Evolutionary conservation across 92 coral and sea anemone genomes (phyloP), one percentile per base, ranked within the genome.

Genomic region (Blastomussa wellsi): DNA sequence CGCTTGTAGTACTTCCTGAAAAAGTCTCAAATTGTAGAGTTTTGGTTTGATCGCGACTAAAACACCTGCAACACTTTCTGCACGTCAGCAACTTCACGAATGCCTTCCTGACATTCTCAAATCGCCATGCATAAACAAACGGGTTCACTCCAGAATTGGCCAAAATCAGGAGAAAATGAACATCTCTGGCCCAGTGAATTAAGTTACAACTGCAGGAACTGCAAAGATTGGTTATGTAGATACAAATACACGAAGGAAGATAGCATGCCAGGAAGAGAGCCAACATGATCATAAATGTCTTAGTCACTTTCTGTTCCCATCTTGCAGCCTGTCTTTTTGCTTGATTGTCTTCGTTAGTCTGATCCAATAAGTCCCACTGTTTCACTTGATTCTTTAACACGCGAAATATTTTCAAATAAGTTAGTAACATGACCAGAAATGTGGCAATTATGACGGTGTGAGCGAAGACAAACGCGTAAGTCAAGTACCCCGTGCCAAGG

Each of bases 71-170:
- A 83, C 79, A 71, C 72, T 73, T 73, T 15, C 35, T 55, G 26
- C 38, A 20, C 35, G 24, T 17, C 62, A 85, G 55, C 17, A 85
- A 53, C 76, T 69, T 36, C 33, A 17, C 70, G 73, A 95, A 90
- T 35, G 98, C 97, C 33, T 91, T 88, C 83, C 90, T 89, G 80
- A 95, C 93, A 72, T 93, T 95, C 76, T 92, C 91, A 38, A 92
- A 92, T 59, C 98, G 93, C 72, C 91, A 94, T 29, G 98, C 98
- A 75, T 95, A 95, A 42, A 94, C 87, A 87, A 93, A 95, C 39
- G 96, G 96, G 81, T 95, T 92, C 84, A 95, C 90, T 52, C 95
- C 87, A 24, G 97, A 93, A 77, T 95, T 95, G 53, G 94, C 89
- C 66, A 92, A 88, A 57, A 95, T 88, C 66, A 95, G 79, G 31